Conservation (phyloP, 2,113 vertebrate species). For the Mus musculus region GRCm39 chr14:104087001-104087500, state of each 20-base stretch:
- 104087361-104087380: not conserved
- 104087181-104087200: constrained; percentile 12
- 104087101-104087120: not conserved
- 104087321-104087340: not conserved
- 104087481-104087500: not conserved
- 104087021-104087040: not conserved
- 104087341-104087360: not conserved
- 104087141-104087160: not conserved
- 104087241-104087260: constrained; percentile 20
- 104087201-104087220: not conserved
- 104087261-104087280: constrained; percentile 15
- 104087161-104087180: constrained; percentile 41
- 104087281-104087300: not conserved
- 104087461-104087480: not conserved
- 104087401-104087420: not conserved
- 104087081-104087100: constrained; percentile 22
- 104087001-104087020: not conserved
- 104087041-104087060: not conserved
- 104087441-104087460: not conserved
- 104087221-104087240: not conserved
- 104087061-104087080: not conserved
- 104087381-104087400: not conserved
- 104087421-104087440: not conserved
- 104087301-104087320: constrained; percentile 42
- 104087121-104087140: not conserved